Evolutionary conservation across 2,888 invertebrate species (phyloP), one percentile per base, ranked within the genome.

Genomic region (Pelosia muscerda): DNA sequence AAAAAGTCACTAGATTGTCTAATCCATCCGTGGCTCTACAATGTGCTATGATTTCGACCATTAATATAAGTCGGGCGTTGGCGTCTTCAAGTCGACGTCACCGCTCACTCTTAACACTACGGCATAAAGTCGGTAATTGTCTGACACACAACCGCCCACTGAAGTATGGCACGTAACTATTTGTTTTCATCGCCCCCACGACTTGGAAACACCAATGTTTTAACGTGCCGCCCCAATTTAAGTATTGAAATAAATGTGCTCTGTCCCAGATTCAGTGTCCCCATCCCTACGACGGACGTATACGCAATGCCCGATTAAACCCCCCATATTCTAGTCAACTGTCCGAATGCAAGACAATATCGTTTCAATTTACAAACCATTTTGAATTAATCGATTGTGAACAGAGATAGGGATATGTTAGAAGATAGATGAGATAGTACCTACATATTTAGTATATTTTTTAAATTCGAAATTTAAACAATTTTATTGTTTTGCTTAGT

Each of bases 181-280:
- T 89, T 89, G 90, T 90, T 92, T 88, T 87, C 88, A 88, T 85
- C 85, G 83, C 82, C 81, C 77, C 82, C 79, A 77, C 84, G 81
- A 81, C 83, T 90, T 82, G 84, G 86, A 90, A 91, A 90, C 91
- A 90, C 86, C 89, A 89, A 91, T 90, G 91, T 90, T 86, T 90
- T 88, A 92, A 91, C 91, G 88, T 89, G 88, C 86, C 88, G 93
- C 86, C 90, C 92, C 88, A 93, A 91, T 93, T 95, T 88, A 86
- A 86, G 84, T 84, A 88, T 92, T 87, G 86, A 94, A 94, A 95
- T 95, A 94, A 91, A 86, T 78, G 70, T 88, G 85, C 86, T 83
- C 82, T 90, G 93, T 88, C 90, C 93, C 88, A 93, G 85, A 89
- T 94, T 86, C 82, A 31, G 70, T 81, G 81, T 82, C 87, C 86